Percentiles rank a stretch among this genome's conserved stretches.
Evolutionary conservation across 23 tunicate species (phyloP).

Genomic region (Oikopleura vanhoeffeni): DNA sequence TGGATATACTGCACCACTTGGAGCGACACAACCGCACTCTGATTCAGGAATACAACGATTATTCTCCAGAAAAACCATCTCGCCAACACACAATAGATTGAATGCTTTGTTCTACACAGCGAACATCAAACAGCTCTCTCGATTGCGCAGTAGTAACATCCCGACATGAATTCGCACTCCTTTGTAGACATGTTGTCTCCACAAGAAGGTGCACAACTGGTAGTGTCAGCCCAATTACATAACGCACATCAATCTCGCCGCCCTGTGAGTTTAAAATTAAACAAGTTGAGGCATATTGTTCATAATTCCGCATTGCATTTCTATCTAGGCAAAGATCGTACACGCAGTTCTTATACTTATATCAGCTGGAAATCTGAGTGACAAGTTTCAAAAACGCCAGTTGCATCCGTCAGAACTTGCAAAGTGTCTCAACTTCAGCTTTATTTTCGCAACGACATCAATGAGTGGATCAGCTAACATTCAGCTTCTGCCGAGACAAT

Average conservation of each 20-base stretch:
- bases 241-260: not conserved
- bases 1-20: not conserved
- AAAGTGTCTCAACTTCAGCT: not conserved
- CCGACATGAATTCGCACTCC: conserved; percentile 17
- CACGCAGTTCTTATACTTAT: not conserved
- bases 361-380: not conserved
- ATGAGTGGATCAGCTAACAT: not conserved
- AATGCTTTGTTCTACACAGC: not conserved
- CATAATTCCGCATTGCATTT: not conserved
- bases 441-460: not conserved
- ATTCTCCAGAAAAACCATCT: not conserved
- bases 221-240: conserved; percentile 19
- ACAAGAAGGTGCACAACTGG: conserved; percentile 17
- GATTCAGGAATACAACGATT: not conserved
- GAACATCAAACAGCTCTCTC: not conserved
- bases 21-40: not conserved
- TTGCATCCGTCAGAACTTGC: not conserved
- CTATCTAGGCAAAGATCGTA: not conserved
- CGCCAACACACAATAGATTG: not conserved
- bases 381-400: not conserved
- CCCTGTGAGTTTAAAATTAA: not conserved
- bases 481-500: not conserved
- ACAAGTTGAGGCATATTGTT: not conserved
- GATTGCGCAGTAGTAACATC: not conserved
- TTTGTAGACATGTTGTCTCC: conserved; percentile 18